These are phyloP conservation scores for Crotalus tigris DNA, from an alignment of 2,113 vertebrate genomes.

Conservation along the genomic window DNA sequence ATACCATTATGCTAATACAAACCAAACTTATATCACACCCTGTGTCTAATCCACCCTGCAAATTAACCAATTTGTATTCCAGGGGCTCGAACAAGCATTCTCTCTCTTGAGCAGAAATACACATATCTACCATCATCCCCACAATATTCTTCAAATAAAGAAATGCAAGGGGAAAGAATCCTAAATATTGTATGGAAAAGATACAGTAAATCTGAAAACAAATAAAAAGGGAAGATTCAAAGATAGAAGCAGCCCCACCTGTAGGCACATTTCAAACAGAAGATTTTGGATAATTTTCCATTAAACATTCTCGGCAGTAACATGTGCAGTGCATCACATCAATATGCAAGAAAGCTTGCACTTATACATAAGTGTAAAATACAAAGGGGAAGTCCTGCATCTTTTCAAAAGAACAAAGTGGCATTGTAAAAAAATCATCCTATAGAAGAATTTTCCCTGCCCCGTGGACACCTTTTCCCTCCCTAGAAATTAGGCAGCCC, in stretches of 20 bases:
- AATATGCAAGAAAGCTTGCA: neutral
- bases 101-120: neutral
- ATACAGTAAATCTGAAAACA: neutral
- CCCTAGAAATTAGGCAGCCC: no score
- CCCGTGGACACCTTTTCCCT: no score
- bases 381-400: neutral
- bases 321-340: neutral
- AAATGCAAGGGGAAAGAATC: neutral
- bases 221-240: neutral
- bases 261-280: neutral
- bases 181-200: neutral
- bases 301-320: neutral
- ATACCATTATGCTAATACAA: conserved; percentile 67
- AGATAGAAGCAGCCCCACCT: neutral
- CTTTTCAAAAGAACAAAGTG: no score
- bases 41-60: conserved; percentile 61
- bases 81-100: neutral
- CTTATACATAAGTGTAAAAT: neutral
- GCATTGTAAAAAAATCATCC: neutral
- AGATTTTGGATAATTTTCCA: neutral
- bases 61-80: conserved; percentile 76
- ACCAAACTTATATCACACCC: conserved; percentile 64
- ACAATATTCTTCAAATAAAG: neutral
- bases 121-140: neutral
- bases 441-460: neutral